phyloP scores from a whole-genome alignment of 2,113 vertebrate species.

The Tautogolabrus adspersus region DNA sequence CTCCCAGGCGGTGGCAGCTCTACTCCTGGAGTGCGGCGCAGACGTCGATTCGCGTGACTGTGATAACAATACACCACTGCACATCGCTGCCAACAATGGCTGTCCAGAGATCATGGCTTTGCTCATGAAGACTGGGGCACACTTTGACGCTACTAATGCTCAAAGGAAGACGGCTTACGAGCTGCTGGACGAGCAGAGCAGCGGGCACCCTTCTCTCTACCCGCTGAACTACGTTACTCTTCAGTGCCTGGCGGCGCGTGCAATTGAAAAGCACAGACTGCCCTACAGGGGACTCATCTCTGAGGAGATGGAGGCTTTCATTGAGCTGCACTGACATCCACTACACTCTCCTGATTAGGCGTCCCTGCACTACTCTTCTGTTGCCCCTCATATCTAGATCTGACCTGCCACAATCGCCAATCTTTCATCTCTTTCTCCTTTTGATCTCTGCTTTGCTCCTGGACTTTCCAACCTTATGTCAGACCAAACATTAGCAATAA shows the following conservation, averaged over 20 bases:
- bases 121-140: constrained; percentile 90
- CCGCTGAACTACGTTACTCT: constrained; percentile 93
- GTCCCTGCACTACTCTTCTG: constrained; percentile 27
- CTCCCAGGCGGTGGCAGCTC: constrained; percentile 87
- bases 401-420: constrained; percentile 14
- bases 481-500: constrained; percentile 77
- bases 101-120: constrained; percentile 90
- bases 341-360: constrained; percentile 19
- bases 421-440: constrained; percentile 14
- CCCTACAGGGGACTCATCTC: constrained; percentile 95
- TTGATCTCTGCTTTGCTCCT: constrained; percentile 8
- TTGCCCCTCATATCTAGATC: constrained; percentile 4
- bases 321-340: constrained; percentile 90
- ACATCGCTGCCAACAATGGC: constrained; percentile 89
- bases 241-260: constrained; percentile 96
- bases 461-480: constrained; percentile 36
- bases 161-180: constrained; percentile 91
- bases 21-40: constrained; percentile 92
- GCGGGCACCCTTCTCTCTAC: constrained; percentile 88
- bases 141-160: constrained; percentile 93
- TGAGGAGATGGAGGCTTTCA: constrained; percentile 95
- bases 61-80: constrained; percentile 95
- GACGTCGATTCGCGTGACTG: constrained; percentile 93
- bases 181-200: constrained; percentile 91
- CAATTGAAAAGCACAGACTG: constrained; percentile 92